Evolutionary conservation across 92 coral and sea anemone species (phyloP).

Genomic region (Actinernus sp.): DNA sequence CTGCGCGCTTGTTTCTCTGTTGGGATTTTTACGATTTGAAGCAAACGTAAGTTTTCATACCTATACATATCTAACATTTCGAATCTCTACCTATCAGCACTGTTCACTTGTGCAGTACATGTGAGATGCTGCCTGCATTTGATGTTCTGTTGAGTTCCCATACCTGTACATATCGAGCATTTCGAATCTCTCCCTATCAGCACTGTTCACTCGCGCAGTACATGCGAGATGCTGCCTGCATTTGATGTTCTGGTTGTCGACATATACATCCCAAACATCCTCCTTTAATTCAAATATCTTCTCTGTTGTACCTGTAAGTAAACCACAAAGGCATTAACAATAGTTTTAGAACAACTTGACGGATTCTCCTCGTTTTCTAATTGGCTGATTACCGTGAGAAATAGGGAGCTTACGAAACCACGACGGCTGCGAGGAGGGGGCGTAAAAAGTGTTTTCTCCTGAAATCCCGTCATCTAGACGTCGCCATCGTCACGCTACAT

Average conservation of each 20-base stretch:
- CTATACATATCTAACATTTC: constrained; percentile 82
- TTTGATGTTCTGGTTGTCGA: constrained; percentile 89
- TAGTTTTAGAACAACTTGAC: no score
- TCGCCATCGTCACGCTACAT: no score
- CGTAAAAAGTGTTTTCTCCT: no score
- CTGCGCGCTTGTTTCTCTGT: no score
- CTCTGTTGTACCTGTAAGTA: constrained; percentile 92
- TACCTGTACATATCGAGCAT: constrained; percentile 87
- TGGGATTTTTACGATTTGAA: no score
- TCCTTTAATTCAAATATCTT: constrained; percentile 93
- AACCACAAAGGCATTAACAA: no score
- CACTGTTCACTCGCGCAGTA: constrained; percentile 76
- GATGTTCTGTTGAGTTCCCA: constrained; percentile 86
- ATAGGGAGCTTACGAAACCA: no score
- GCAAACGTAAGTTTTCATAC: no score
- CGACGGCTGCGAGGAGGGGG: no score
- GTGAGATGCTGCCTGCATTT: constrained; percentile 89
- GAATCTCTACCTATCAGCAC: constrained; percentile 86
- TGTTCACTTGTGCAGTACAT: constrained; percentile 74
- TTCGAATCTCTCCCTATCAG: constrained; percentile 88
- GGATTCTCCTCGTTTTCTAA: no score
- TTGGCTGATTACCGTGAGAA: no score
- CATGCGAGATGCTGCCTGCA: constrained; percentile 88
- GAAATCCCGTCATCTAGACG: no score
- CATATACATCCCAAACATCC: constrained; percentile 92